A percentile compares a stretch with the other conserved stretches of the same genome.
phyloP scores from a whole-genome alignment of 2,888 invertebrate genomes.

The Ariolimax columbianus region DNA sequence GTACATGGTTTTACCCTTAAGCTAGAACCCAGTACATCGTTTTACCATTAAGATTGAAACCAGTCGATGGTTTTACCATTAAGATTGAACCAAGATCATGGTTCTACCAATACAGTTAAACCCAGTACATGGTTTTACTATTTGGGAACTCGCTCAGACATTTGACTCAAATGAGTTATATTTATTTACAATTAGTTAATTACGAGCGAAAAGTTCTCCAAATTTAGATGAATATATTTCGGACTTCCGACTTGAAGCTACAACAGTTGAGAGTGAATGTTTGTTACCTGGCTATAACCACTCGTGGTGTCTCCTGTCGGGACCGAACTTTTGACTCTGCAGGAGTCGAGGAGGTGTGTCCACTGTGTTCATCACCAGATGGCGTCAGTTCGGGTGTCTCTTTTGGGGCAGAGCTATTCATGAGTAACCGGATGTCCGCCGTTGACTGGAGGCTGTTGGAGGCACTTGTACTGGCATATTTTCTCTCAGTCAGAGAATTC shows the following conservation, averaged over 20 bases:
- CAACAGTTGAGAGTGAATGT: neutral
- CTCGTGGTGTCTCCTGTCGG: neutral
- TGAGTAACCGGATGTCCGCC: neutral
- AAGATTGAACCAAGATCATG: too few species aligned
- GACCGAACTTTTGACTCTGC: neutral
- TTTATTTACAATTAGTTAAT: too few species aligned
- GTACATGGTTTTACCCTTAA: too few species aligned
- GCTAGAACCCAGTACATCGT: too few species aligned
- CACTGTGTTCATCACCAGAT: neutral
- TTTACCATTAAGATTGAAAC: too few species aligned
- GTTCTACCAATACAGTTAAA: too few species aligned
- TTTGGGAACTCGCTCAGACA: too few species aligned
- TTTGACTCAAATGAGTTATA: too few species aligned
- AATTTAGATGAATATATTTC: neutral
- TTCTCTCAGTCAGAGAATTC: neutral
- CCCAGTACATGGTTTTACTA: too few species aligned
- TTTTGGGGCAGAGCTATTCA: neutral
- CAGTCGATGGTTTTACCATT: too few species aligned
- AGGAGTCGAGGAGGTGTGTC: neutral
- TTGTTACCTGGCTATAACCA: neutral
- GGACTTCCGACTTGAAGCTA: neutral
- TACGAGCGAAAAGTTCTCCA: too few species aligned
- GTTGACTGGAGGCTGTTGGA: neutral
- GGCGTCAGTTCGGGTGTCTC: neutral
- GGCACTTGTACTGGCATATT: neutral